Base-by-base conservation (phyloP, 2,888 invertebrate species). In the Cepaea hortensis region DNA sequence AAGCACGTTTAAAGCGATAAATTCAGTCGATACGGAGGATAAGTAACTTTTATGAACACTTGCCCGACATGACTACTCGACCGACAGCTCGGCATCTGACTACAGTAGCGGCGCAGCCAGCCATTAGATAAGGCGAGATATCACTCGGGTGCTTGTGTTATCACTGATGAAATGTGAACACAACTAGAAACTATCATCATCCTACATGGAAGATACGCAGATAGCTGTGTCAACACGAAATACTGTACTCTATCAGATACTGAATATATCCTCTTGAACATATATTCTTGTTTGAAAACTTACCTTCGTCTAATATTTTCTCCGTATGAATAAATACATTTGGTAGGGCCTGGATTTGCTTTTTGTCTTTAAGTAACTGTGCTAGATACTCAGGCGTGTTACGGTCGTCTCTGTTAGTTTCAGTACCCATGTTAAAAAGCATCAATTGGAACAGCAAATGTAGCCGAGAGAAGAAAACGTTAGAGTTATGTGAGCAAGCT, bases 261-360 rank as follows among this genome's bases (percentile, higher is more conserved):
- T 11, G 55, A 55, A 55, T 11, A 0, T 55, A 55, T 55, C 11
- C 55, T 55, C 7, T 6, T 0, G 55, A 2, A 55, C 6, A 55
- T 55, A 9, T 9, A 55, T 9, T 55, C 55, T 9, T 55, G 3
- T 23, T 46, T n/a, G 7, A 5, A 75, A 90, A 94, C 96, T 96
- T 96, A 99, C 99, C 99, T 97, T 99, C 99, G 95, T 99, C 99
- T 95, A 99, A 96, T 94, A 99, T 97, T 95, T 99, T 97, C 96
- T 99, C 99, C 95, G 99, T 97, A 96, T 99, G 99, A 96, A 98
- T 97, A 96, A 99, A 99, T 95, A 99, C 98, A 96, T 98, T 99
- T 93, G 99, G 99, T 96, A 99, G 98, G 95, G 99, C 99, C 94
- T 98, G 98, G 95, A 99, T 96, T 96, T 99, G 99, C 96, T 99